Percentiles rank a stretch among this genome's conserved stretches.
These are phyloP conservation scores for Mormyrus iriodes DNA, from an alignment of 2,113 vertebrate genomes.

Conservation along the genomic window DNA sequence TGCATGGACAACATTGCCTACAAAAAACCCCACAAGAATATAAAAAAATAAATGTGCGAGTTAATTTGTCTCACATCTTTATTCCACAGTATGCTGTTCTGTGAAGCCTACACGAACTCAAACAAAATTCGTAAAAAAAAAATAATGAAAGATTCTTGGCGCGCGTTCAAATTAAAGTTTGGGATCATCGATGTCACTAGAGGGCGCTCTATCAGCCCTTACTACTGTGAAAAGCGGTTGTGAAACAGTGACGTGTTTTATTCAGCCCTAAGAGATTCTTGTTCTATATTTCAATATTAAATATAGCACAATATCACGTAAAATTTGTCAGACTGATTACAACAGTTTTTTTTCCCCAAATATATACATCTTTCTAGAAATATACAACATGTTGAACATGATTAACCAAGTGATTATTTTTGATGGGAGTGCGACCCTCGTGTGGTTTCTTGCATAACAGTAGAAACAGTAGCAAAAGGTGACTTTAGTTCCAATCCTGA, in stretches of 20 bases:
- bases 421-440: background rate
- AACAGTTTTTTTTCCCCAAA: slow-evolving; percentile 23
- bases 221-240: background rate
- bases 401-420: slow-evolving; percentile 1
- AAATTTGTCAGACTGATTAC: background rate
- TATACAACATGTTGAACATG: slow-evolving; percentile 21
- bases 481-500: slow-evolving; percentile 69
- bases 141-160: slow-evolving; percentile 2
- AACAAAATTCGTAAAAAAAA: slow-evolving; percentile 14
- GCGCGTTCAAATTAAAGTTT: background rate
- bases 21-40: no score
- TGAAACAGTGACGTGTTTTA: background rate
- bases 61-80: background rate
- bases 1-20: no score
- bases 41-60: background rate
- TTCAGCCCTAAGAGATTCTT: background rate
- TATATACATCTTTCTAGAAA: slow-evolving; percentile 41
- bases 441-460: background rate
- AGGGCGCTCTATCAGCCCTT: background rate
- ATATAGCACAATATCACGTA: background rate
- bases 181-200: background rate
- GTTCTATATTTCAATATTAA: background rate
- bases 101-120: background rate
- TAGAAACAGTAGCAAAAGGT: background rate
- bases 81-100: background rate